Evolutionary conservation across 2,888 invertebrate genomes (phyloP), one percentile per base, ranked within the genome.

Genomic region (Tenthredo mesomela): DNA sequence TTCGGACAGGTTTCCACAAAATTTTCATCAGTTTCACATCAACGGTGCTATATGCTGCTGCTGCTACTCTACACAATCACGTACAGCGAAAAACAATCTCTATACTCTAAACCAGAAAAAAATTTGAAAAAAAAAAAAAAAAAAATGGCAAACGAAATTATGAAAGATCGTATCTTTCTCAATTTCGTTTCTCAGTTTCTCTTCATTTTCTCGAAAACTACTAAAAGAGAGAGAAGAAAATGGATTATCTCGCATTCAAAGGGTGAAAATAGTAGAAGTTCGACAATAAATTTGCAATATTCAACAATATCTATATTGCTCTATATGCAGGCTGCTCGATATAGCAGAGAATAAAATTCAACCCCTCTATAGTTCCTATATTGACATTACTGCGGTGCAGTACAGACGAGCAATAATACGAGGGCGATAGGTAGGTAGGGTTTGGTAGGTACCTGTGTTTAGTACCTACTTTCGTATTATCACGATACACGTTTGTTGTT

Each of bases 21-120:
- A 77, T 77, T 77, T 77, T 77, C 77, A 77, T 50, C 77, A 50
- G 54, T 77, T 77, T 77, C 86, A 84, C 85, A 87, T 87, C 85
- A 86, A 86, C 43, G 18, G 3, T 29, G 7, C 18, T 25, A 37
- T 37, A 7, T 15, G 15, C 15, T 5, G 67, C 33, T 33, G 40
- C 40, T 18, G 33, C 33, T 33, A 4, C 33, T 33, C 3, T 40
- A 71, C 37, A 18, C 33, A n/a, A n/a, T 18, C 18, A 37, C 33
- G 37, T 6, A 25, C 21, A 10, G 7, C 21, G 25, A 61, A 25
- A 61, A 61, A 21, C 61, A 61, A 61, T 25, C 21, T 12, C 25
- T 33, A 33, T 61, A 2, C 21, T 10, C 3, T 7, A 9, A 18
- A 58, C 12, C 0, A 12, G 21, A 25, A 0, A 61, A 12, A 25